Evolutionary conservation across 1,140 invertebrate genomes (phyloP), one percentile per base, ranked within the genome.

Genomic region (Platyscapa corneri): DNA sequence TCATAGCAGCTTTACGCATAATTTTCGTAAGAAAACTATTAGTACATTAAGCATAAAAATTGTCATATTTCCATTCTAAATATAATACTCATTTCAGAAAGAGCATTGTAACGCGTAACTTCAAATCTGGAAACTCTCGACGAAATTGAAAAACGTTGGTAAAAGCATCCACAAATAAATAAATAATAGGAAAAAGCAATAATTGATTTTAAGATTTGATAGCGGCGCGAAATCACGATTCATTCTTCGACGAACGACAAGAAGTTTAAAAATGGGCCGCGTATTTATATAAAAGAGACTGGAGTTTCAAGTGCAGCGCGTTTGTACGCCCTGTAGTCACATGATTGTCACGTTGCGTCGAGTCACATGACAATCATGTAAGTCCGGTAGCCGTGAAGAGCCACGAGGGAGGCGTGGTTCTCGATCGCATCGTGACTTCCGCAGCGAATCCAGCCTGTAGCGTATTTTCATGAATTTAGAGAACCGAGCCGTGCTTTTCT

Each of bases 361-460:
- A 89, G 90, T 92, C 91, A 92, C 91, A 92, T 92, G 91, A 92
- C 89, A 89, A 89, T 85, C 72, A 89, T 89, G 89, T 89, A 92
- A 91, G 91, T 90, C 85, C 87, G 87, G 76, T 30, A 39, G 32
- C n/a, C 60, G 56, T 30, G 37, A 37, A 27, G 37, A 53, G 53
- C 37, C 20, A 42, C 72, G 70, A 27, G 18, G 83, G 67, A 80
- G 67, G 77, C 77, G 83, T 74, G 83, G 82, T 56, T 27, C 65
- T n/a, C 42, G 32, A 23, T 32, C 30, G 53, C 30, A 12, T 8
- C 70, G 81, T 72, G 30, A 81, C 79, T 81, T 70, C 64, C 64
- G 78, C 18, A n/a, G 27, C 18, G 49, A 7, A 74, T 27, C 30
- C 37, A 74, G 20, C 42, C 37, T 10, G 34, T 12, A 27, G 27